phyloP scores from a whole-genome alignment of 2,113 vertebrate species.

The Gasterosteus aculeatus region DNA sequence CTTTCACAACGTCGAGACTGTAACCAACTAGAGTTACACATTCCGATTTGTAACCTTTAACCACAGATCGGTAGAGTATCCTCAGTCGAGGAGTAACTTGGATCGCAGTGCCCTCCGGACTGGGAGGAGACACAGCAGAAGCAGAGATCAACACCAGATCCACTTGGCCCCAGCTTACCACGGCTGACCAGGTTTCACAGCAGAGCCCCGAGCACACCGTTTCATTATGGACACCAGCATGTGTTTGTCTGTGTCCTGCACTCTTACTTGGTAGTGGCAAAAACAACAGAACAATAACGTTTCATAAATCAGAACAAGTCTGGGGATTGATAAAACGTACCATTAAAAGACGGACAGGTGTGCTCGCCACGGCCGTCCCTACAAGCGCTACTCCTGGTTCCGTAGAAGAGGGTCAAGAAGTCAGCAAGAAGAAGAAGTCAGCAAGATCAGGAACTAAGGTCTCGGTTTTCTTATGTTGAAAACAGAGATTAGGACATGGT shows the following conservation, averaged over 20 bases:
- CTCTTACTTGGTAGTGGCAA: conserved; percentile 1
- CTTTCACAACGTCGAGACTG: no score
- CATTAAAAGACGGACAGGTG: conserved; percentile 9
- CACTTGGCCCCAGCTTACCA: conserved; percentile 50
- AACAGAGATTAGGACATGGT: neutral
- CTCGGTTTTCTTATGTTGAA: conserved; percentile 16
- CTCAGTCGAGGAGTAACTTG: conserved; percentile 2
- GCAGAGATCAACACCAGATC: conserved; percentile 44
- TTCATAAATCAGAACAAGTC: neutral
- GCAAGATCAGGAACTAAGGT: neutral
- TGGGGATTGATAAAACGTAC: conserved; percentile 4
- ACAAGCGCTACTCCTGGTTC: neutral
- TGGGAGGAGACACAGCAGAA: conserved; percentile 63
- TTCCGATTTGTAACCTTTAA: conserved; percentile 1
- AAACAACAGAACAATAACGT: conserved; percentile 3
- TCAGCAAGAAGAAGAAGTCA: no score
- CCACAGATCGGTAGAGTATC: neutral
- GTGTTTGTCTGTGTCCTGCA: conserved; percentile 1
- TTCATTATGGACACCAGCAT: conserved; percentile 54
- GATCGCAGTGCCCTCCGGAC: conserved; percentile 48
- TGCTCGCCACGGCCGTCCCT: neutral
- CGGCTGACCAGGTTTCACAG: conserved; percentile 61
- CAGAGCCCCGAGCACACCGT: conserved; percentile 37
- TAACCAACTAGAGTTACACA: neutral
- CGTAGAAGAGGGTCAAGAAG: no score